Evolutionary conservation across 1,140 invertebrate species (phyloP), one percentile per base, ranked within the genome.

Genomic region (Rhyacophila brunnea): DNA sequence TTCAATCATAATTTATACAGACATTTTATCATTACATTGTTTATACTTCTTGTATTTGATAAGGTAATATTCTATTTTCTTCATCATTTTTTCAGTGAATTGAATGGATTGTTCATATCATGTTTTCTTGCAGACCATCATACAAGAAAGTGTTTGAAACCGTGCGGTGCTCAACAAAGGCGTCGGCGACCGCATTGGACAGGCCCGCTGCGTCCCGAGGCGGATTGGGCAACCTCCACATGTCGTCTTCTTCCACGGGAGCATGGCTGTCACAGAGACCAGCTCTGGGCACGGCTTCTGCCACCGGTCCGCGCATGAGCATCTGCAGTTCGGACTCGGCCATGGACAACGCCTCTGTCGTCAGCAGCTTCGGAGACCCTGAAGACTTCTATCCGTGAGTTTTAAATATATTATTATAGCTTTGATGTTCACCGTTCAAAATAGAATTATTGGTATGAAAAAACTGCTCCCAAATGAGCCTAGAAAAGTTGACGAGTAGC

Each of bases 131-230:
- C 72, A 87, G 86, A 47, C 85, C 87, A 56, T 82, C 86, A 36
- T 91, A 88, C 73, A 88, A 88, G 63, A 88, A 87, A 70, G 91
- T 86, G 43, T 93, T 93, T 69, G 90, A 92, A 66, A 93, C 90
- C 2, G 90, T 92, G 23, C 82, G 88, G 46, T 91, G 85, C 68
- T 89, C 86, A 13, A 86, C 85, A 7, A 82, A 86, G 43, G 83
- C 80, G 67, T 84, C 86, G 11, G 78, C 81, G 35, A 68, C 36
- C 7, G 56, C 36, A 10, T 65, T 68, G 35, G 74, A 64, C 10
- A 52, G 45, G 11, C 15, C 53, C 7, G 28, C 69, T 56, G 61
- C 68, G 0, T 69, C 68, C n/a, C 73, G 77, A 28, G 23, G 23
- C 23, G 23, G 23, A 28, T 5, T 28, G 23, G 23, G 23, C 9